Evolutionary conservation across 2,888 invertebrate genomes (phyloP), one percentile per base, ranked within the genome.

Genomic region (Tenthredo amoena): DNA sequence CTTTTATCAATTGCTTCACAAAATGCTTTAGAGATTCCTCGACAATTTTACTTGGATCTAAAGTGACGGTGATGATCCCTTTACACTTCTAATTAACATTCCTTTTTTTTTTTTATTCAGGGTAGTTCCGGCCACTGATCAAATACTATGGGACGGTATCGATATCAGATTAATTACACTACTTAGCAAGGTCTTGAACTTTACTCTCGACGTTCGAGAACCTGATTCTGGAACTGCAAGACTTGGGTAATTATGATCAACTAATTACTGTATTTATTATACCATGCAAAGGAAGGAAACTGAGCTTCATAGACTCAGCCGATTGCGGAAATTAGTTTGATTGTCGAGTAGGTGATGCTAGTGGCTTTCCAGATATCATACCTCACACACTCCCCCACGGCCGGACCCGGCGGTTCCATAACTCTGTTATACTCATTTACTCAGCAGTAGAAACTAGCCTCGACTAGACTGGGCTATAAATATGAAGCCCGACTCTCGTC

Each of bases 111-210:
- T 74, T 15, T 87, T 86, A 90, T 90, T 83, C 83, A 94, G 93
- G 85, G 90, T 89, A 84, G 82, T 88, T 88, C 88, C 91, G 89
- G 92, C 94, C 12, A 95, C 95, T 86, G 91, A 95, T 85, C 94
- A 95, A 89, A 92, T 94, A 0, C 89, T 89, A 55, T 96, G 96
- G 97, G 97, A 97, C 91, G 97, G 97, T 10, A 93, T 97, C n/a
- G 97, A 97, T 94, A 94, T 96, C 83, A 95, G 96, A 87, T 89
- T 97, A 18, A 92, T 97, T 1, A 94, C 94, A 86, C 90, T 96
- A 58, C 92, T 97, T 34, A 95, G 96, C 0, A 93, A 95, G 88
- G 94, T 95, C 88, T 95, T 97, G 79, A 97, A 97, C 91, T 97
- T 97, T 90, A 96, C 97, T 0, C 94, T 96, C 9, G 97, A 97